Conservation (phyloP, 2,888 invertebrate genomes). For the Eretmocerus hayati region DNA sequence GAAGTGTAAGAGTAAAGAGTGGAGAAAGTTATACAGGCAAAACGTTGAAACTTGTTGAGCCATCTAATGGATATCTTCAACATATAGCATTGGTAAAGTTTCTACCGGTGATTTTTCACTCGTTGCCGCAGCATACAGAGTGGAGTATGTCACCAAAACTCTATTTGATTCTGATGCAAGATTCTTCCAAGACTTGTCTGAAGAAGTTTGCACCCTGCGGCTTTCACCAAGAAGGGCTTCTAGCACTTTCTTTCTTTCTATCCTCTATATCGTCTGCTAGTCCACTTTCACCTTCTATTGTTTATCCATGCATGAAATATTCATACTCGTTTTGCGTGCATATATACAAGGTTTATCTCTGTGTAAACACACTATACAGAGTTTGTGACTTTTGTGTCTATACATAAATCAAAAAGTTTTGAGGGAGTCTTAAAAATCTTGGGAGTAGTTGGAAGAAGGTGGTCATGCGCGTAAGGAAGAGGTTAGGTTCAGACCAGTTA, state of each 20-base stretch:
- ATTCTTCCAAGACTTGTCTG: slow-evolving; percentile 40
- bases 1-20: neutral
- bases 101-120: slow-evolving; percentile 42
- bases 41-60: slow-evolving; percentile 38
- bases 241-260: slow-evolving; percentile 4
- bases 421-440: too few species aligned
- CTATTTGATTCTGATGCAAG: slow-evolving; percentile 42
- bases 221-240: slow-evolving; percentile 2
- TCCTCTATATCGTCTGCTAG: too few species aligned
- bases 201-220: slow-evolving; percentile 40
- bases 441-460: too few species aligned
- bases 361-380: too few species aligned
- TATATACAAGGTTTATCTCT: neutral
- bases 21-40: neutral
- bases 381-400: too few species aligned
- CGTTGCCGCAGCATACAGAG: slow-evolving; percentile 34
- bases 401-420: too few species aligned
- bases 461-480: neutral
- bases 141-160: slow-evolving; percentile 35
- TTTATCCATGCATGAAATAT: too few species aligned
- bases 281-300: too few species aligned
- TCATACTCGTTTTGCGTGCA: neutral
- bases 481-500: slow-evolving; percentile 7
- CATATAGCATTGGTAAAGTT: slow-evolving; percentile 38
- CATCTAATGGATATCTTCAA: slow-evolving; percentile 39